Evolutionary conservation across 2,888 invertebrate species (phyloP).

Genomic region (Baccha elongata): DNA sequence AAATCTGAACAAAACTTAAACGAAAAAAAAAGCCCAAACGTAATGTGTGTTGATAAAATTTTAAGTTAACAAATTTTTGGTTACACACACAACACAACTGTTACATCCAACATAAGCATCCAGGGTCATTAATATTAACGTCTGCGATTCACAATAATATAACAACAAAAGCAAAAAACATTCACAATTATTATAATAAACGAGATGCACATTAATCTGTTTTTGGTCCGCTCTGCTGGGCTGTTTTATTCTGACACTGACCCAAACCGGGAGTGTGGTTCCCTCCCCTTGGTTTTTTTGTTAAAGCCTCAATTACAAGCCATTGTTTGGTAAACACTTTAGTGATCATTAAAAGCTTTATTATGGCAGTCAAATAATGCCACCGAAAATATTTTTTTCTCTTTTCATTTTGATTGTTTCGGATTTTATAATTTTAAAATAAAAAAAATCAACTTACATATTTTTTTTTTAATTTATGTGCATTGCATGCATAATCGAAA

Average conservation of each 20-base stretch:
- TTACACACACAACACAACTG: constrained; percentile 14
- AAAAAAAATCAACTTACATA: constrained; percentile 10
- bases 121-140: constrained; percentile 47
- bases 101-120: constrained; percentile 28
- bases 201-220: constrained; percentile 58
- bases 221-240: constrained; percentile 18
- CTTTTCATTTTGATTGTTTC: constrained; percentile 4
- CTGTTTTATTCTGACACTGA: background rate
- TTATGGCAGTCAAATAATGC: constrained; percentile 54
- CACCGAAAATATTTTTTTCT: constrained; percentile 47
- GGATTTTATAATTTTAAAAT: background rate
- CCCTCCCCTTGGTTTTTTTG: constrained; percentile 17
- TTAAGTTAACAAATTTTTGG: constrained; percentile 7
- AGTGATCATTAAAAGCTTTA: constrained; percentile 58
- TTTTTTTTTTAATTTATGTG: constrained; percentile 40
- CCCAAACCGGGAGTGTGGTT: background rate
- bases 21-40: too few species aligned
- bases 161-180: constrained; percentile 13
- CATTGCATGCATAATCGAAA: constrained; percentile 36
- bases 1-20: too few species aligned
- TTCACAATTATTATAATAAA: constrained; percentile 55
- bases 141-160: background rate
- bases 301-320: constrained; percentile 15
- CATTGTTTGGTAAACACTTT: constrained; percentile 47
- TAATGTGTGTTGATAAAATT: too few species aligned